phyloP scores from a whole-genome alignment of 30 jellyfish, hydroid and myxozoan species.

The Aurelia aurita complex sp. Pacific region DNA sequence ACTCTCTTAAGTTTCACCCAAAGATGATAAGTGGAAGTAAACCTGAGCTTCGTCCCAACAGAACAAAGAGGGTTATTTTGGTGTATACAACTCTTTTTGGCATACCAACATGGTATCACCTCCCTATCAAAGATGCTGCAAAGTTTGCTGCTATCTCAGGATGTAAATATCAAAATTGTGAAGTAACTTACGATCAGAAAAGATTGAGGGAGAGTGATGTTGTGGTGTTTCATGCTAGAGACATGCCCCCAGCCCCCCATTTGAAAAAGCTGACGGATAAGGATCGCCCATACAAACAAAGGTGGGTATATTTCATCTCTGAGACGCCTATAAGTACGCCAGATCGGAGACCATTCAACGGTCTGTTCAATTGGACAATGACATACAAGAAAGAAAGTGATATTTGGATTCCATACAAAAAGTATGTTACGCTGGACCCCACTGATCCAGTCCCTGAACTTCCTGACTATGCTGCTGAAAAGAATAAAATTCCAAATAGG shows the following conservation, averaged over 20 bases:
- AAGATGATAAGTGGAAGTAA: no score
- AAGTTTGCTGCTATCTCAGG: constrained; percentile 22
- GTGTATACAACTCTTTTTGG: constrained; percentile 78
- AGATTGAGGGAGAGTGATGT: constrained; percentile 78
- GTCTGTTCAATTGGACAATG: constrained; percentile 88
- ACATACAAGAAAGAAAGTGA: constrained; percentile 71
- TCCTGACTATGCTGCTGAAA: constrained; percentile 46
- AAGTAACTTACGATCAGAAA: constrained; percentile 71
- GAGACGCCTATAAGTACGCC: constrained; percentile 89
- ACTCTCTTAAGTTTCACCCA: no score
- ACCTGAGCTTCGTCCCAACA: no score
- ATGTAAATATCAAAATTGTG: constrained; percentile 76
- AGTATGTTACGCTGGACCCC: background rate
- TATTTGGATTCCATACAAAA: constrained; percentile 45
- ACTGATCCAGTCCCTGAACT: constrained; percentile 3
- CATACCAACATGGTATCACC: constrained; percentile 71
- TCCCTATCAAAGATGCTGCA: constrained; percentile 46
- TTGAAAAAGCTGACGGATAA: constrained; percentile 9
- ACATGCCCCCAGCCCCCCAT: constrained; percentile 67
- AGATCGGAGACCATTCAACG: constrained; percentile 60
- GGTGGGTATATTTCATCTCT: constrained; percentile 92
- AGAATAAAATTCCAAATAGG: constrained; percentile 29
- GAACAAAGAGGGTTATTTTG: constrained; percentile 28
- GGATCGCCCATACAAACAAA: constrained; percentile 59
- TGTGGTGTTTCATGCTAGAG: constrained; percentile 89